phyloP scores from a whole-genome alignment of 2,113 vertebrate species.

The Rissa tridactyla region DNA sequence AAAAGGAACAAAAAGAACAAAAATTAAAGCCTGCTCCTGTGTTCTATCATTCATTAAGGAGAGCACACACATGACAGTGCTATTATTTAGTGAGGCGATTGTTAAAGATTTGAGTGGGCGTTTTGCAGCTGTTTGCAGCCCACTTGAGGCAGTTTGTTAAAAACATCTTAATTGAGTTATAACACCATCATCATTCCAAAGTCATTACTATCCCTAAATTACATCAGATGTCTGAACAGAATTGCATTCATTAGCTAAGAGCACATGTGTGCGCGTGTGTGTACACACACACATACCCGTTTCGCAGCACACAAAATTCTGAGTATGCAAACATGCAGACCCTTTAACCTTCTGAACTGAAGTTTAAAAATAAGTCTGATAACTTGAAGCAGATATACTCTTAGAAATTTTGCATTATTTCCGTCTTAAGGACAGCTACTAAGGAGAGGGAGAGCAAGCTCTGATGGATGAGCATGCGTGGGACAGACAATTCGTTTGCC shows the following conservation, averaged over 20 bases:
- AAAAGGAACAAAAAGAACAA: conserved; percentile 26
- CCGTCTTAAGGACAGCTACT: background rate
- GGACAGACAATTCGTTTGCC: background rate
- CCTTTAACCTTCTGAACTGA: background rate
- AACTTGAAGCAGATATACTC: background rate
- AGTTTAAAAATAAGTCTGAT: background rate
- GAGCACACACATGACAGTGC: background rate
- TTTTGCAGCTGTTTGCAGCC: conserved; percentile 45
- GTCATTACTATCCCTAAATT: conserved; percentile 57
- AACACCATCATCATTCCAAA: conserved; percentile 66
- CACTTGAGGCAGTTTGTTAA: conserved; percentile 63
- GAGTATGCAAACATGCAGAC: background rate
- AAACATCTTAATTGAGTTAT: conserved; percentile 70
- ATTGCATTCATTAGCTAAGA: conserved; percentile 26
- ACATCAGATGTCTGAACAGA: conserved; percentile 46
- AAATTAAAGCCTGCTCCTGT: background rate
- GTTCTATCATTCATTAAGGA: background rate
- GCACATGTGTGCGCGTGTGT: fast-evolving
- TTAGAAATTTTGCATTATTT: background rate
- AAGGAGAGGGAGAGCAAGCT: background rate
- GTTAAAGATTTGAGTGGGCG: conserved; percentile 15
- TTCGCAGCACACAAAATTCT: background rate
- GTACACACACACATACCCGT: background rate
- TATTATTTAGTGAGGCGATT: background rate
- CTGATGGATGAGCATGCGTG: background rate